Evolutionary conservation across 2,888 invertebrate genomes (phyloP), one percentile per base, ranked within the genome.

Genomic region (Sminthurinus aureus): DNA sequence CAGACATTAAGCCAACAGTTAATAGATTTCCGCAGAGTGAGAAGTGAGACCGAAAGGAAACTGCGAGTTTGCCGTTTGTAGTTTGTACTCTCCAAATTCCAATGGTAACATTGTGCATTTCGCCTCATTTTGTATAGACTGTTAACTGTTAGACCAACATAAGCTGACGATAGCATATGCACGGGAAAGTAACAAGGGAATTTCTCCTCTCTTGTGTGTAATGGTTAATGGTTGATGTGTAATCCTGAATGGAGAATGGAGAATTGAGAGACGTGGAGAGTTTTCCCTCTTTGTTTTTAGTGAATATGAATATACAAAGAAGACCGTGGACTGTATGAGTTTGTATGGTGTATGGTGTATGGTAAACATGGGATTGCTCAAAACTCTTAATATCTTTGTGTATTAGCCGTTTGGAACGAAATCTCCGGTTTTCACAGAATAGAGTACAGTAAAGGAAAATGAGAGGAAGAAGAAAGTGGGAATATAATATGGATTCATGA

Each of bases 21-120:
- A 81, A 81, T 81, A 81, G 80, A 73, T 81, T 81, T 81, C 80
- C 80, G 73, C 80, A 24, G 73, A 81, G 67, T 71, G 71, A 82
- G 52, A 82, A n/a, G n/a, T n/a, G n/a, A n/a, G n/a, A n/a, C n/a
- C 78, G 77, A 82, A 82, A 82, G 82, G 82, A 82, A 82, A 82
- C 76, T 77, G 82, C 71, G 77, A 77, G 77, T 82, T 73, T 79
- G 79, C 22, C 24, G 15, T 51, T 79, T 81, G 80, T 73, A 71
- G 52, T 75, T 66, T 82, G 74, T 76, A 15, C 20, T 18, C 15
- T 58, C 38, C 22, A 11, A n/a, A 52, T 24, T 24, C 22, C 0
- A n/a, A 52, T 24, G 2, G 38, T 38, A 38, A 38, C 38, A 38
- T 38, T 38, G 38, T 38, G 38, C 38, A 1, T 38, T 38, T 38